A percentile compares a stretch with the other conserved stretches of the same genome.
Evolutionary conservation across 2,797 vertebrate species (phyloP).

Genomic region (Acanthopagrus latus): DNA sequence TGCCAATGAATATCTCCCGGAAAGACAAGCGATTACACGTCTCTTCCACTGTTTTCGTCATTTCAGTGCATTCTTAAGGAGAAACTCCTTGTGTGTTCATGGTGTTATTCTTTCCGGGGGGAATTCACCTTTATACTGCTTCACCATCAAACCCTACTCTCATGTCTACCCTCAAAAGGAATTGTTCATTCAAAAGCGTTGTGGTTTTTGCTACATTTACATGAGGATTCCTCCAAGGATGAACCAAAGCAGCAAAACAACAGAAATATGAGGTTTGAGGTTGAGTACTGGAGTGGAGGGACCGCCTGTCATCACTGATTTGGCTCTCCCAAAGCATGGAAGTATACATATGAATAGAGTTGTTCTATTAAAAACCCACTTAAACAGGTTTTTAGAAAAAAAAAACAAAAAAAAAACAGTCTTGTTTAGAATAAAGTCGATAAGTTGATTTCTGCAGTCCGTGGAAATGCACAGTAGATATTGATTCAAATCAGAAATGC

Average conservation of each 20-base stretch:
- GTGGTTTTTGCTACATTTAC: constrained; percentile 1
- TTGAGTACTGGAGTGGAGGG: background rate
- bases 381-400: constrained; percentile 32
- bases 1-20: constrained; percentile 14
- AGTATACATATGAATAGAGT: constrained; percentile 11
- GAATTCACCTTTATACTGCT: constrained; percentile 20
- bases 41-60: constrained; percentile 31
- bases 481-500: constrained; percentile 43
- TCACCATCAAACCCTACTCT: constrained; percentile 19
- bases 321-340: background rate
- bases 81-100: constrained; percentile 15
- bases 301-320: constrained; percentile 20
- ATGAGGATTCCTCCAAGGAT: constrained; percentile 10
- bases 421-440: constrained; percentile 36
- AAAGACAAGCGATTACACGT: background rate
- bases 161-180: constrained; percentile 11
- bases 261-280: background rate
- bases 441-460: constrained; percentile 15
- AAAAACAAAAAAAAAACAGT: constrained; percentile 20
- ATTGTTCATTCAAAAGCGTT: background rate
- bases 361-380: constrained; percentile 23
- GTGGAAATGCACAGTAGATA: constrained; percentile 20
- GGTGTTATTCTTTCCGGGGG: constrained; percentile 9
- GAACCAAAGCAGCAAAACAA: background rate
- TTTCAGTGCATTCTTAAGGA: constrained; percentile 29